Conservation (phyloP, 2,888 invertebrate species). For the Mesochorus sp. region DNA sequence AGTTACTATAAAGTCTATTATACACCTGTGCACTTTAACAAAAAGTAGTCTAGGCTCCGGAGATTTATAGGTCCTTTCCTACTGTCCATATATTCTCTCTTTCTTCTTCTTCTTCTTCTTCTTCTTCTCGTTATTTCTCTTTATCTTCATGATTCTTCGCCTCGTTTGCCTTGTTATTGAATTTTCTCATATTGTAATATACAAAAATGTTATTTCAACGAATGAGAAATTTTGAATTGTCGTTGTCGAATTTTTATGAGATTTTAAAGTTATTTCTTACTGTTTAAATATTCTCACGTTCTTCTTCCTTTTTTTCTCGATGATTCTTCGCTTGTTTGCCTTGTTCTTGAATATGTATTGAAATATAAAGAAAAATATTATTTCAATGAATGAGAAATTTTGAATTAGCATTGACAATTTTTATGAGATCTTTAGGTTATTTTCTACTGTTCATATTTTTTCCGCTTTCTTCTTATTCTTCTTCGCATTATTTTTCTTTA, state of each 20-base stretch:
- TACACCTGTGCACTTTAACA: background rate
- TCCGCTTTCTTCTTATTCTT: too few species aligned
- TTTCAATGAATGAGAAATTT: too few species aligned
- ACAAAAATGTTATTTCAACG: too few species aligned
- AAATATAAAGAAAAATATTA: too few species aligned
- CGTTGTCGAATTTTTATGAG: too few species aligned
- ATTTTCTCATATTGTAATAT: too few species aligned
- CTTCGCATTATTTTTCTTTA: too few species aligned
- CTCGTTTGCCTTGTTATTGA: background rate
- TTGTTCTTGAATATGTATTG: background rate
- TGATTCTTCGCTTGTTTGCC: background rate
- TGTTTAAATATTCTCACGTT: too few species aligned
- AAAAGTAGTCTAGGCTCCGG: conserved; percentile 26
- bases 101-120: background rate
- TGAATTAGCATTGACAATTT: background rate
- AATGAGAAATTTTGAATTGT: too few species aligned
- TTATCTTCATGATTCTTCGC: conserved; percentile 8
- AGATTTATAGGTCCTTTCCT: conserved; percentile 56
- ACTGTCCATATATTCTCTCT: conserved; percentile 13
- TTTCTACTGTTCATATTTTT: conserved; percentile 27
- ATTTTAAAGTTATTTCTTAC: too few species aligned
- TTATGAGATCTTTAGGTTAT: conserved; percentile 54
- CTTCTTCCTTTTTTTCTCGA: background rate
- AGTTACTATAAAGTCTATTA: background rate
- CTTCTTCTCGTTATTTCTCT: conserved; percentile 14